Evolutionary conservation across 2,888 invertebrate genomes (phyloP).

Genomic region (Agelastica alni): DNA sequence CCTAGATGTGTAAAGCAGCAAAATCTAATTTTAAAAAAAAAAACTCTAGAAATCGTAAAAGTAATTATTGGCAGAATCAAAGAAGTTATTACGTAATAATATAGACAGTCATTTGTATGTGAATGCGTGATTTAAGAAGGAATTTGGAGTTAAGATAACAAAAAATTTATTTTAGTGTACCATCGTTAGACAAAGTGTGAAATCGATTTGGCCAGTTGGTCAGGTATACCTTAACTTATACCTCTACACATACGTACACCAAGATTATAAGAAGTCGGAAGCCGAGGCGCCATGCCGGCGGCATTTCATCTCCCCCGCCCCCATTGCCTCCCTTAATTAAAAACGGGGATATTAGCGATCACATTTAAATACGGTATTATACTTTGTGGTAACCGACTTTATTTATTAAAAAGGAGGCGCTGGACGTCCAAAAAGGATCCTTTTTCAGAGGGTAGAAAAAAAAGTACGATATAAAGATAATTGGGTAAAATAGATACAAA

Average conservation of each 20-base stretch:
- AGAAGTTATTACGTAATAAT: no score
- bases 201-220: slow-evolving; percentile 47
- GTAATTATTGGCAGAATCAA: no score
- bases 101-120: no score
- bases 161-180: slow-evolving; percentile 21
- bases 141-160: no score
- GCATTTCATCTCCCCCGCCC: slow-evolving; percentile 43
- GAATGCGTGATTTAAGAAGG: no score
- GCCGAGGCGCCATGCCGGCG: slow-evolving; percentile 51
- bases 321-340: slow-evolving; percentile 49
- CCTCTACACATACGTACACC: neutral
- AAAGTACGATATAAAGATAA: no score
- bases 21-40: no score
- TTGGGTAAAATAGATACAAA: no score
- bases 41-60: no score
- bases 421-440: neutral
- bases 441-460: neutral
- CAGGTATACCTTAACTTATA: slow-evolving; percentile 8
- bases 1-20: no score
- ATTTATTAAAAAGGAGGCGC: slow-evolving; percentile 35
- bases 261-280: slow-evolving; percentile 47
- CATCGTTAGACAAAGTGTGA: slow-evolving; percentile 48
- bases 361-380: slow-evolving; percentile 43
- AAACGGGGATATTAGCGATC: slow-evolving; percentile 45
- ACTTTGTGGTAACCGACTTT: slow-evolving; percentile 38